Base-by-base conservation (phyloP, 1,140 invertebrate species). In the Trachymyrmex cornetzi region DNA sequence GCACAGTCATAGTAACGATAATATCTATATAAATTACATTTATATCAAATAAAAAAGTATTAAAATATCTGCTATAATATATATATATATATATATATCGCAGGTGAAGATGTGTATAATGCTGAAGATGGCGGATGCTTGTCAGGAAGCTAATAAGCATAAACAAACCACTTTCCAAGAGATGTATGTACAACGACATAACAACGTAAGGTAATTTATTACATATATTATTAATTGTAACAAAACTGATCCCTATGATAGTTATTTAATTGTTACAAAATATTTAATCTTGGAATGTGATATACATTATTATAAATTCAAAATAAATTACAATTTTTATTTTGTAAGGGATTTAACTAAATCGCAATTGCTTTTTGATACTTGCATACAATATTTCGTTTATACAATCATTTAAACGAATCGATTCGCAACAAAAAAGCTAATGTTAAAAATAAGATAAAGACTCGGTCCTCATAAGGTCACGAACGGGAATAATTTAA, bases 141-240 rank as follows among this genome's bases (percentile, higher is more conserved):
- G 98, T 93, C 97, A 98, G 88, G 97, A 98, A 89, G 96, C 94
- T 14, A 96, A 94, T 24, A 95, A 96, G n/a, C 96, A 96, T 38
- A 97, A 97, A 77, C 97, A 97, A 92, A 97, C 96, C 1, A 96
- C 98, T 64, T 99, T 99, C 94, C 99, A 99, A 93, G 99, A 99
- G 93, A 98, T 99, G 96, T 99, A 99, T 95, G 99, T 99, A 12
- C 98, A 99, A 92, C 96, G 98, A n/a, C 98, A 99, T 94, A 99
- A 99, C 93, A 99, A 99, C 94, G 99, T 99, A 89, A 98, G 97
- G 97, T 98, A 94, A 69, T 69, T 69, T 69, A 69, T 82, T 61
- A n/a, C 22, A 34, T 55, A 55, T 24, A 19, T 67, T 44, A 14
- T 9, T 34, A 19, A 80, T 61, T 4, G 22, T 50, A 75, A 63